Conservation (phyloP, 2,113 vertebrate genomes). For the Sinocyclocheilus grahami region DNA sequence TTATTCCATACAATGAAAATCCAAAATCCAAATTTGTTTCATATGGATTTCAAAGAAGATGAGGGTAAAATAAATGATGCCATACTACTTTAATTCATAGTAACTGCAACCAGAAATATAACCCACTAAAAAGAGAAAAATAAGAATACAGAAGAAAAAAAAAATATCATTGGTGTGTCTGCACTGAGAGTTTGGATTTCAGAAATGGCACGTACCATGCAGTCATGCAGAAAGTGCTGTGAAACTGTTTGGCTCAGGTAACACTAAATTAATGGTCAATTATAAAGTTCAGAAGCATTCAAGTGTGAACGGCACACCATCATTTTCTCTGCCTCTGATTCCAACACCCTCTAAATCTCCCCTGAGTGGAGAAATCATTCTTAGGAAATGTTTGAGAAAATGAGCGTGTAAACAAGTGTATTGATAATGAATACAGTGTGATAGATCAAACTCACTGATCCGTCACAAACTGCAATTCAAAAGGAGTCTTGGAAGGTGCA, state of each 20-base stretch:
- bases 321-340: neutral
- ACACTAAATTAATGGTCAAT: conserved; percentile 19
- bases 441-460: neutral
- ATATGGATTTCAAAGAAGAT: neutral
- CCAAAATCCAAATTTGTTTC: too few species aligned
- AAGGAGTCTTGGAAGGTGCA: neutral
- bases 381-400: neutral
- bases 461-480: neutral
- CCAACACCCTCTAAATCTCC: neutral
- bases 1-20: neutral
- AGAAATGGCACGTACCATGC: neutral
- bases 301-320: conserved; percentile 11
- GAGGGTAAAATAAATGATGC: neutral
- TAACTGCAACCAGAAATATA: neutral
- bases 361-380: neutral
- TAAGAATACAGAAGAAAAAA: neutral
- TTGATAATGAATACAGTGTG: neutral
- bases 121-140: neutral
- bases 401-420: neutral
- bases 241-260: conserved; percentile 15
- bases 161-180: neutral
- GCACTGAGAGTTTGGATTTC: neutral
- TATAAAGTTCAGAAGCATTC: conserved; percentile 17
- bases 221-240: neutral
- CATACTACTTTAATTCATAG: neutral